Percentiles rank a stretch among this genome's conserved stretches.
These are phyloP conservation scores for Tetanocera ferruginea DNA, from an alignment of 2,888 invertebrate genomes.

Conservation along the genomic window DNA sequence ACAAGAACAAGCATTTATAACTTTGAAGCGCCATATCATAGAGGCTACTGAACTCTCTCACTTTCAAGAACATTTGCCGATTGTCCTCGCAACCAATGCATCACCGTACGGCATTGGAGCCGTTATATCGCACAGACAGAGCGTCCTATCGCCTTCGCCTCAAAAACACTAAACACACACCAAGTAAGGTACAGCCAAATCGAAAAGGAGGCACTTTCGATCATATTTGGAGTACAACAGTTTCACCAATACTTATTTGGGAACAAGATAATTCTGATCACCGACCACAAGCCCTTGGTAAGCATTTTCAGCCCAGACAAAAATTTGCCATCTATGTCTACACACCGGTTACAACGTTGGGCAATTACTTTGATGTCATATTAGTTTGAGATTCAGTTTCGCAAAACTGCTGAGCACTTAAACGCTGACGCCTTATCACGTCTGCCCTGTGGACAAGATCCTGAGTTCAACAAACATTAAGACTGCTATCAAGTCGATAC, in stretches of 20 bases:
- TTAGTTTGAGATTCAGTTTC: not conserved
- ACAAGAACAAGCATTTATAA: conserved; percentile 18
- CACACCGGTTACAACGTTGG: conserved; percentile 29
- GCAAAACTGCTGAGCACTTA: not conserved
- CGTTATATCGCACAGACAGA: conserved; percentile 59
- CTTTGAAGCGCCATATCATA: conserved; percentile 17
- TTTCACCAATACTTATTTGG: no score
- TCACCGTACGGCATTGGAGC: conserved; percentile 47
- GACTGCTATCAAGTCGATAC: not conserved
- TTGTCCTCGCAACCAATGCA: conserved; percentile 46
- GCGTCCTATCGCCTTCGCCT: conserved; percentile 48
- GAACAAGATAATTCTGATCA: no score
- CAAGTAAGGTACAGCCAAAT: conserved; percentile 53
- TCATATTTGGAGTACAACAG: no score
- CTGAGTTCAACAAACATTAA: not conserved
- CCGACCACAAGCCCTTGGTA: no score
- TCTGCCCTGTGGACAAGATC: no score
- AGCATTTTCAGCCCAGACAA: no score
- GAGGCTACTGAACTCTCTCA: conserved; percentile 17
- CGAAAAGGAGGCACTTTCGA: conserved; percentile 34
- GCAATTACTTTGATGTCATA: not conserved
- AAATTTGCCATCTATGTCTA: not conserved
- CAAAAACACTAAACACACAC: conserved; percentile 40
- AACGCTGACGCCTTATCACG: not conserved
- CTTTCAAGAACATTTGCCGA: conserved; percentile 29